Conservation (phyloP, 2,797 vertebrate genomes). For the Buceros bicornis region DNA sequence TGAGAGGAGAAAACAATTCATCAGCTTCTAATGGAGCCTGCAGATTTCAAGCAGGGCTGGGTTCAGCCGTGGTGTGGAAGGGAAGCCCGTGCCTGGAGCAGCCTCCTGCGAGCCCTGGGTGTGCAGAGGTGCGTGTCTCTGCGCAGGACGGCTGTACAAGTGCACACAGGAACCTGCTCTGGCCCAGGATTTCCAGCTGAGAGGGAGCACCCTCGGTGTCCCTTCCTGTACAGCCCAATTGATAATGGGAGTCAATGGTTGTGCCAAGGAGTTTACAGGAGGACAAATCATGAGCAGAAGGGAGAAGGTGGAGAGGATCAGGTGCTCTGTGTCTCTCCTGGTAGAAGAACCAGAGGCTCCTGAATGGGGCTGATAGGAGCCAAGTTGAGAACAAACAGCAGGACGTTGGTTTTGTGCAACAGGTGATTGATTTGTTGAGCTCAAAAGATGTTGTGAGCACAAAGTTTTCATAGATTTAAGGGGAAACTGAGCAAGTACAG, state of each 20-base stretch:
- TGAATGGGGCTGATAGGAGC: background rate
- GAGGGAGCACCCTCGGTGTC: background rate
- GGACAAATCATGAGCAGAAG: background rate
- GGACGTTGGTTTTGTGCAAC: accelerated
- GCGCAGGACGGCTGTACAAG: accelerated
- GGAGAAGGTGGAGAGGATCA: background rate
- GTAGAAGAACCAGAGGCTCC: background rate
- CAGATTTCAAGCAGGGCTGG: conserved; percentile 14
- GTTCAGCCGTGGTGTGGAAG: background rate
- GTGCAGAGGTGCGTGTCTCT: accelerated
- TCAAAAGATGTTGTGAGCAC: background rate
- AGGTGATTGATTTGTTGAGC: background rate
- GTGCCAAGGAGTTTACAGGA: background rate
- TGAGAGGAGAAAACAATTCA: conserved; percentile 45
- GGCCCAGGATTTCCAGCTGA: background rate
- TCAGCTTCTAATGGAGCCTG: conserved; percentile 53
- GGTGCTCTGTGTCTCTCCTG: background rate
- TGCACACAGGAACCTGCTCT: accelerated
- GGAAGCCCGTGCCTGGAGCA: background rate
- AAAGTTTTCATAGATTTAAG: background rate
- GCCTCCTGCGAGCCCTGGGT: background rate
- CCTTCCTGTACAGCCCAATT: accelerated
- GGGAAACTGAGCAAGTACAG: background rate
- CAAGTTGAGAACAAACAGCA: background rate
- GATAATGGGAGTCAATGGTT: background rate